Conservation (phyloP, 2,888 invertebrate species). For the Bombylius discolor region DNA sequence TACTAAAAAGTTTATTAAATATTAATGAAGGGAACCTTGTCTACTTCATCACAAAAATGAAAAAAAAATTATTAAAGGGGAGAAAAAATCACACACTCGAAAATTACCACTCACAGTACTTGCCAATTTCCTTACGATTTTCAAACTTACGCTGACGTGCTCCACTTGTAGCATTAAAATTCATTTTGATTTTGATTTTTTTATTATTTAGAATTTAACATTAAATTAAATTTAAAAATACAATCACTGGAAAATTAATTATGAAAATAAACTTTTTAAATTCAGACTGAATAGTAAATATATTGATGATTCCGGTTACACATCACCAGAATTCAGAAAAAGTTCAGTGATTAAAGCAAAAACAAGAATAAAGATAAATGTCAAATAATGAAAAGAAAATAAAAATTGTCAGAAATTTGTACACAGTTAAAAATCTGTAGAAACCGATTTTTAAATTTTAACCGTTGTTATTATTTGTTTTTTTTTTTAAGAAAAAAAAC, state of each 20-base stretch:
- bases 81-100: too few species aligned
- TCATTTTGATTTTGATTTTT: slow-evolving; percentile 19
- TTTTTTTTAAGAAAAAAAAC: too few species aligned
- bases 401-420: background rate
- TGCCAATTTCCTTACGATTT: slow-evolving; percentile 31
- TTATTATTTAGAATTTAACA: background rate
- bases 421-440: background rate
- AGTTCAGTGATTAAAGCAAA: background rate
- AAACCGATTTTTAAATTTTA: too few species aligned
- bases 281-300: background rate
- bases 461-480: too few species aligned
- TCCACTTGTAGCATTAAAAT: slow-evolving; percentile 32
- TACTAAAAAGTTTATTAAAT: too few species aligned
- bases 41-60: too few species aligned
- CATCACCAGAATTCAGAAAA: slow-evolving; percentile 5
- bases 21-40: too few species aligned
- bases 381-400: background rate
- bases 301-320: slow-evolving; percentile 3
- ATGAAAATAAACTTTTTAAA: background rate
- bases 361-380: background rate
- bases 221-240: too few species aligned
- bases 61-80: too few species aligned
- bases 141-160: slow-evolving; percentile 35
- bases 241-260: too few species aligned
- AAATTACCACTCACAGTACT: slow-evolving; percentile 16